Conservation (phyloP, 2,888 invertebrate genomes). For the Dioctria linearis region DNA sequence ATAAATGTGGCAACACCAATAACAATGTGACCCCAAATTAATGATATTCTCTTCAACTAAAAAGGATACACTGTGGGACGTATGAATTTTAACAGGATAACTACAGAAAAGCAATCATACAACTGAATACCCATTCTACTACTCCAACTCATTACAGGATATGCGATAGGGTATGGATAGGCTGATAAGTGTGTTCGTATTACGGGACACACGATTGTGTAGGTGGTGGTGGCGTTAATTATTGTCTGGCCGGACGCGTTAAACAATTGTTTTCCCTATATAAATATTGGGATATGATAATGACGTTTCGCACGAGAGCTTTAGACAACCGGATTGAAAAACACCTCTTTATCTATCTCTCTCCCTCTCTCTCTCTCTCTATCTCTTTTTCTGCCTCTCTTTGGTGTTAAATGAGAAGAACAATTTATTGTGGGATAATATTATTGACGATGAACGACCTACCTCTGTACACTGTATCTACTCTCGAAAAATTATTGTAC, state of each 20-base stretch:
- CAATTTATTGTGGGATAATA: slow-evolving; percentile 41
- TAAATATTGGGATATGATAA: slow-evolving; percentile 49
- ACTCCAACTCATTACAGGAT: neutral
- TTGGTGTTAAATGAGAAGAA: neutral
- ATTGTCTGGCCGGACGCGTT: slow-evolving; percentile 40
- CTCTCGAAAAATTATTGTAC: neutral
- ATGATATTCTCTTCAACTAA: slow-evolving; percentile 19
- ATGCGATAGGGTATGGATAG: too few species aligned
- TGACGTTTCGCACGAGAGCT: slow-evolving; percentile 32
- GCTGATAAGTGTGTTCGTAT: too few species aligned
- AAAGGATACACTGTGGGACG: slow-evolving; percentile 7
- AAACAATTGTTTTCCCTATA: slow-evolving; percentile 47
- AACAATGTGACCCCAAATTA: slow-evolving; percentile 40
- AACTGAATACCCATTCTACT: slow-evolving; percentile 21
- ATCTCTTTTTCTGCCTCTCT: too few species aligned
- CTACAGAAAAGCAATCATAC: slow-evolving; percentile 51
- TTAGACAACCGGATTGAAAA: slow-evolving; percentile 23
- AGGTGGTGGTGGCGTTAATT: slow-evolving; percentile 40
- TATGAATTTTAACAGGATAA: slow-evolving; percentile 47
- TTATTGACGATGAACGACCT: neutral
- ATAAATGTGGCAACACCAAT: slow-evolving; percentile 21
- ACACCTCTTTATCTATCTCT: too few species aligned
- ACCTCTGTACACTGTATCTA: neutral
- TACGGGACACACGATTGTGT: too few species aligned
- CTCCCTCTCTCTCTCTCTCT: neutral